These are phyloP conservation scores for Oncorhynchus mykiss DNA, from an alignment of 2,113 vertebrate species.

Conservation along the genomic window DNA sequence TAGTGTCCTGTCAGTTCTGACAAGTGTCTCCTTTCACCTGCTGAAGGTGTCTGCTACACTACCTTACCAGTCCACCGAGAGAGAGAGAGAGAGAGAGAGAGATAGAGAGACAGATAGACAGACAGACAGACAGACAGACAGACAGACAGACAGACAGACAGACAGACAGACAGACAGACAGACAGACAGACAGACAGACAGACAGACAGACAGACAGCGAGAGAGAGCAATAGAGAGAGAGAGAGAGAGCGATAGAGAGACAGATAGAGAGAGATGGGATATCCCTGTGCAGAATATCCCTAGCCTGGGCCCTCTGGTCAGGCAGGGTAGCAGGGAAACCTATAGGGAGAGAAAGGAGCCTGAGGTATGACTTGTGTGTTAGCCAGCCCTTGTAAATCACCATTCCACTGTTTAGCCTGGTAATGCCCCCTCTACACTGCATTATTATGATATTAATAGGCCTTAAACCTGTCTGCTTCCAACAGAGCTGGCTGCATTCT, in stretches of 20 bases:
- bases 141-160: too few species aligned
- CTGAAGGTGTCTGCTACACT: too few species aligned
- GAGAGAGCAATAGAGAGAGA: not conserved
- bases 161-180: too few species aligned
- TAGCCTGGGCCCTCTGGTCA: not conserved
- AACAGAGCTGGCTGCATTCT: slow-evolving; percentile 85
- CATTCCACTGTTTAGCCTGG: slow-evolving; percentile 39
- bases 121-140: too few species aligned
- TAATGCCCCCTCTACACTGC: slow-evolving; percentile 64
- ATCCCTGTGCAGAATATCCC: not conserved
- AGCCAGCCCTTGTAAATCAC: slow-evolving; percentile 66
- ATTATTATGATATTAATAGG: slow-evolving; percentile 82
- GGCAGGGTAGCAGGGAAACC: not conserved
- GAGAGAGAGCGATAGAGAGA: not conserved
- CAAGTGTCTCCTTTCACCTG: too few species aligned
- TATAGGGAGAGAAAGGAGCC: not conserved
- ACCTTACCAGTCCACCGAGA: too few species aligned
- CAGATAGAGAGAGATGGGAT: slow-evolving; percentile 21
- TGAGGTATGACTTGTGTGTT: slow-evolving; percentile 59
- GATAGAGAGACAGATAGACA: too few species aligned
- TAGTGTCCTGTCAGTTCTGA: too few species aligned
- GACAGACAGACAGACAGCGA: not conserved
- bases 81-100: not conserved
- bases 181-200: too few species aligned
- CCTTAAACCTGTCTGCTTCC: slow-evolving; percentile 68